Evolutionary conservation across 2,888 invertebrate species (phyloP), one percentile per base, ranked within the genome.

Genomic region (Drosophila setosimentum): DNA sequence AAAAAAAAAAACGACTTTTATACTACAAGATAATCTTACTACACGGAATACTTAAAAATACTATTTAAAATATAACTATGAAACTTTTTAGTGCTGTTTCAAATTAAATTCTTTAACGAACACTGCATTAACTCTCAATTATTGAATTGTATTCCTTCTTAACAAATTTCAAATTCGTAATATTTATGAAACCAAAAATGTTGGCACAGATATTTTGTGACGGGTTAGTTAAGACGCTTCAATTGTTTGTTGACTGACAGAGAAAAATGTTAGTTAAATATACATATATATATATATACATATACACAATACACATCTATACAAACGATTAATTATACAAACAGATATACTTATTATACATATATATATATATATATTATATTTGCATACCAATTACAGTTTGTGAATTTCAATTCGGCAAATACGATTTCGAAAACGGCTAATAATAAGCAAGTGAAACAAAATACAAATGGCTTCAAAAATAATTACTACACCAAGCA

Each of bases 371-470:
- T 45, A 45, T 45, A 24, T 45, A 42, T 4, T 45, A 45, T 64
- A 40, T 2, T 32, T 33, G 32, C 53, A 50, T 64, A 71, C 74
- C 60, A 63, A 69, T 90, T 87, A 77, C 87, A 87, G 90, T 83
- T 86, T 73, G 78, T 86, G 76, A 80, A 78, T 73, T 78, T 79
- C 58, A 80, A 80, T 89, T 78, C 73, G 70, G 73, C 72, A 66
- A 83, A 75, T 32, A 59, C 57, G 54, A 70, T 73, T 74, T 76
- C 73, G 50, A 73, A 71, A 48, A 40, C 27, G 66, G 40, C 48
- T 51, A 81, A 57, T 33, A 68, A 70, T 54, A 71, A 67, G 66
- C 65, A 74, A 74, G 37, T 45, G 62, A 82, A 66, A 54, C 49
- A 61, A 42, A 75, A 76, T 62, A 48, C 64, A 11, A 79, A 69